These are phyloP conservation scores for Heliconius ethilla DNA, from an alignment of 2,888 invertebrate genomes.

Conservation along the genomic window DNA sequence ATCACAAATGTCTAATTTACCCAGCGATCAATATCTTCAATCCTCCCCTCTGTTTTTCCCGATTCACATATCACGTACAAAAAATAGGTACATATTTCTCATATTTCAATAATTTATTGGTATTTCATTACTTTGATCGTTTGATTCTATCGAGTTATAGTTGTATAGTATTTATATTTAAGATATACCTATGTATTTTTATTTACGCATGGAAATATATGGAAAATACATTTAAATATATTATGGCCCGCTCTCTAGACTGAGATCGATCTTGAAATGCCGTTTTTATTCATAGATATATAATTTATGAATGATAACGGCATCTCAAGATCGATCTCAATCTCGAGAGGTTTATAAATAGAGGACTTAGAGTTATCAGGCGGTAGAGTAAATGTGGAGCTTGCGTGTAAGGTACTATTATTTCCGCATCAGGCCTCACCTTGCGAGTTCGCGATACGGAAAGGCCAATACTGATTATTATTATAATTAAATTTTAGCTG, in stretches of 20 bases:
- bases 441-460: slow-evolving; percentile 57
- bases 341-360: too few species aligned
- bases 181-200: neutral
- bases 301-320: too few species aligned
- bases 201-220: neutral
- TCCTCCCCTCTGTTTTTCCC: neutral
- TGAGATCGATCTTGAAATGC: too few species aligned
- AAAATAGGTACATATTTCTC: neutral
- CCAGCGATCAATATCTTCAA: neutral
- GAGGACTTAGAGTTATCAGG: neutral
- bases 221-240: neutral
- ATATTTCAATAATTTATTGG: neutral
- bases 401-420: slow-evolving; percentile 68
- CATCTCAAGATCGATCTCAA: too few species aligned
- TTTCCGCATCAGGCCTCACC: slow-evolving; percentile 65
- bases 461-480: slow-evolving; percentile 61
- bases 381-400: slow-evolving; percentile 53
- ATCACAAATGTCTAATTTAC: neutral
- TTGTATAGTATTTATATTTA: neutral
- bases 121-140: neutral
- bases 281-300: too few species aligned
- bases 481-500: slow-evolving; percentile 57
- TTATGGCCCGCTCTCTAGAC: too few species aligned
- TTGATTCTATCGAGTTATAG: neutral
- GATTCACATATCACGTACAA: neutral